These are phyloP conservation scores for Garrulus glandarius DNA, from an alignment of 2,797 vertebrate genomes.

Conservation along the genomic window DNA sequence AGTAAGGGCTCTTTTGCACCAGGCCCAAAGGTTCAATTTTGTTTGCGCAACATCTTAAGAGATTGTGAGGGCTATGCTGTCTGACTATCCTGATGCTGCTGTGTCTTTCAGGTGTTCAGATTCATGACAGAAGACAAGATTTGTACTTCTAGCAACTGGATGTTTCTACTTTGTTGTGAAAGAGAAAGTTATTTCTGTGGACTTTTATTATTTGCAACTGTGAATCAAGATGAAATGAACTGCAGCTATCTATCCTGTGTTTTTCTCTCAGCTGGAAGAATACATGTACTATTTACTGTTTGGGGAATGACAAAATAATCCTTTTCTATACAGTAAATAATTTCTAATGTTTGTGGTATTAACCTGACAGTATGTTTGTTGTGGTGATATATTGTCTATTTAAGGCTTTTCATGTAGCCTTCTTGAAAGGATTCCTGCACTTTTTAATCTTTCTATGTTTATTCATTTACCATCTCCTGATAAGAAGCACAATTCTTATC, in stretches of 20 bases:
- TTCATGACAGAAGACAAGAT: conserved; percentile 78
- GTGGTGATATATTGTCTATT: not conserved
- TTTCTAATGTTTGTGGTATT: not conserved
- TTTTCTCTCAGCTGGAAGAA: not conserved
- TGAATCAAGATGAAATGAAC: conserved; percentile 32
- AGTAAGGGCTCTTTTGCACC: not conserved
- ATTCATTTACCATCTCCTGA: not conserved
- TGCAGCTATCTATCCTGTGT: not conserved
- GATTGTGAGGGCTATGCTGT: not conserved
- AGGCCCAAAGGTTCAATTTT: not conserved
- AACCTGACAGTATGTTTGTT: not conserved
- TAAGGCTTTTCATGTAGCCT: not conserved
- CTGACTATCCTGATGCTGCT: not conserved
- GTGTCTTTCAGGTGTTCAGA: conserved; percentile 75
- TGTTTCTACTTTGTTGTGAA: not conserved
- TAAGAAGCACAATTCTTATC: not conserved
- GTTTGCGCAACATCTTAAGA: not conserved
- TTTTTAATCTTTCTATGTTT: not conserved
- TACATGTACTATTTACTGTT: not conserved
- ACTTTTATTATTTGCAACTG: conserved; percentile 19
- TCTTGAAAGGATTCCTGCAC: not conserved
- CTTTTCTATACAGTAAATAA: not conserved
- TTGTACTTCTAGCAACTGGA: conserved; percentile 74
- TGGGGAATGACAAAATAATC: not conserved
- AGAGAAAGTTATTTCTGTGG: conserved; percentile 5